Percentiles rank a stretch among this genome's conserved stretches.
These are phyloP conservation scores for Furcifer pardalis DNA, from an alignment of 2,797 vertebrate species.

Conservation along the genomic window DNA sequence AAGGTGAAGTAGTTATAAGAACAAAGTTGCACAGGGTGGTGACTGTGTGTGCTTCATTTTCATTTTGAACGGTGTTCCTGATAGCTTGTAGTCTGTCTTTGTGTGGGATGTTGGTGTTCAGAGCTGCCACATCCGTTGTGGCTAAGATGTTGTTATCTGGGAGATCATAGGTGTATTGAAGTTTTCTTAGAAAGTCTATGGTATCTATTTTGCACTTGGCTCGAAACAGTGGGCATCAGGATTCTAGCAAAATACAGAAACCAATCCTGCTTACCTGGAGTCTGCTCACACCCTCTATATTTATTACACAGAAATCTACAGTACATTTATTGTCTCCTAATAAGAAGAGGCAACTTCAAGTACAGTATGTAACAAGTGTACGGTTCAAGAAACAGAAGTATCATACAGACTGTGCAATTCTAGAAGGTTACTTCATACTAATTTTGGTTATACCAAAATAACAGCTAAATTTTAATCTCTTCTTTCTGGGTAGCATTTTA, in stretches of 20 bases:
- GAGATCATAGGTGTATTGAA: too few species aligned
- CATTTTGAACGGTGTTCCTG: too few species aligned
- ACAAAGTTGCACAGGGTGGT: too few species aligned
- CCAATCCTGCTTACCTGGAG: not conserved
- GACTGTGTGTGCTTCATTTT: too few species aligned
- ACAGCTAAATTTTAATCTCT: conserved; percentile 73
- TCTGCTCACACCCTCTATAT: not conserved
- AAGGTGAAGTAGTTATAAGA: too few species aligned
- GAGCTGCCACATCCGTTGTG: too few species aligned
- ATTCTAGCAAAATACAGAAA: not conserved
- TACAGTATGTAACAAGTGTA: not conserved
- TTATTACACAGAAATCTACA: not conserved
- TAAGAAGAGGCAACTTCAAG: rapidly evolving
- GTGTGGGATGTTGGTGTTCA: too few species aligned
- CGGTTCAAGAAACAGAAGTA: not conserved
- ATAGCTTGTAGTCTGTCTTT: too few species aligned
- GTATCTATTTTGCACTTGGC: not conserved
- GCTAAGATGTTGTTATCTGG: too few species aligned
- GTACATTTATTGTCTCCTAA: not conserved
- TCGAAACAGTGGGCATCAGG: too few species aligned
- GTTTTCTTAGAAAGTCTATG: too few species aligned
- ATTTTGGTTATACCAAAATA: conserved; percentile 48
- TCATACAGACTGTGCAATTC: conserved; percentile 1
- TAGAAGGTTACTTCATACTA: conserved; percentile 47
- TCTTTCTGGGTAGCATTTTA: conserved; percentile 77